These are phyloP conservation scores for zebrafish (Danio rerio) DNA, from an alignment of 2,113 vertebrate species.

Conservation along the genomic window GRCz12tu NC_133177.1:33364001-33364500, in stretches of 20 bases:
- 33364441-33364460: slow-evolving; percentile 53
- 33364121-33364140: neutral
- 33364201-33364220: neutral
- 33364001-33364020: neutral
- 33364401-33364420: slow-evolving; percentile 69
- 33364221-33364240: neutral
- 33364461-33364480: slow-evolving; percentile 71
- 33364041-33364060: neutral
- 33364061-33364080: neutral
- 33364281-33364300: slow-evolving; percentile 57
- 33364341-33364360: slow-evolving; percentile 71
- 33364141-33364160: neutral
- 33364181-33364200: neutral
- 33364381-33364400: slow-evolving; percentile 62
- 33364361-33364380: slow-evolving; percentile 67
- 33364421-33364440: slow-evolving; percentile 70
- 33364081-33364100: neutral
- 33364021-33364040: neutral
- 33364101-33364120: neutral
- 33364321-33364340: neutral
- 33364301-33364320: slow-evolving; percentile 71
- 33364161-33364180: neutral
- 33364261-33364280: neutral
- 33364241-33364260: slow-evolving; percentile 6
- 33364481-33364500: slow-evolving; percentile 74